A percentile compares a stretch with the other conserved stretches of the same genome.
phyloP scores from a whole-genome alignment of 2,888 invertebrate species.

The Phytoseiulus persimilis region DNA sequence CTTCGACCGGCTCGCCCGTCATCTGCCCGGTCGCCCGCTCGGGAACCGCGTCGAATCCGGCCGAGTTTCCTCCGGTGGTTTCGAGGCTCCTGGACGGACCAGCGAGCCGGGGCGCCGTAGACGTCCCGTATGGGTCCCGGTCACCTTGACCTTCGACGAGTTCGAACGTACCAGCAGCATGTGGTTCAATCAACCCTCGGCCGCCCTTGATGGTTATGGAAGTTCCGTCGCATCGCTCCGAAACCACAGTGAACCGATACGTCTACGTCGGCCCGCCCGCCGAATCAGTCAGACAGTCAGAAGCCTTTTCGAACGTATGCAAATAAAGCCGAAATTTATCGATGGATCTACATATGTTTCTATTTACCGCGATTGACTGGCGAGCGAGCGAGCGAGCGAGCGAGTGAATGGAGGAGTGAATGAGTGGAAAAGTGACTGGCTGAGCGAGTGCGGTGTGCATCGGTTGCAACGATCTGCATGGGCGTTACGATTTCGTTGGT shows the following conservation, averaged over 20 bases:
- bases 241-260: neutral
- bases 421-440: neutral
- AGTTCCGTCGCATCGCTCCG: neutral
- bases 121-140: neutral
- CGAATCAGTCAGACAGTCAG: neutral
- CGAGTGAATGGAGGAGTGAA: neutral
- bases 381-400: neutral
- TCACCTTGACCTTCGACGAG: neutral
- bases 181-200: neutral
- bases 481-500: constrained; percentile 5
- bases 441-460: neutral
- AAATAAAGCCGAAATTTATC: neutral
- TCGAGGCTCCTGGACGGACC: too few relatives aligned
- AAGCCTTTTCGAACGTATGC: neutral
- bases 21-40: neutral
- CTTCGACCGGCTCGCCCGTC: neutral
- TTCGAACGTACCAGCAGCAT: neutral
- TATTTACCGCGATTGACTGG: neutral
- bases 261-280: neutral
- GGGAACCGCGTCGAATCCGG: neutral
- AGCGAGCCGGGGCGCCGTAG: too few relatives aligned
- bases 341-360: neutral
- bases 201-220: neutral
- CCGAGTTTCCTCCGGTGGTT: too few relatives aligned
- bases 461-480: neutral